Percentiles rank a stretch among this genome's conserved stretches.
Conservation (phyloP, 2,113 vertebrate species). For the Myotis yumanensis region DNA sequence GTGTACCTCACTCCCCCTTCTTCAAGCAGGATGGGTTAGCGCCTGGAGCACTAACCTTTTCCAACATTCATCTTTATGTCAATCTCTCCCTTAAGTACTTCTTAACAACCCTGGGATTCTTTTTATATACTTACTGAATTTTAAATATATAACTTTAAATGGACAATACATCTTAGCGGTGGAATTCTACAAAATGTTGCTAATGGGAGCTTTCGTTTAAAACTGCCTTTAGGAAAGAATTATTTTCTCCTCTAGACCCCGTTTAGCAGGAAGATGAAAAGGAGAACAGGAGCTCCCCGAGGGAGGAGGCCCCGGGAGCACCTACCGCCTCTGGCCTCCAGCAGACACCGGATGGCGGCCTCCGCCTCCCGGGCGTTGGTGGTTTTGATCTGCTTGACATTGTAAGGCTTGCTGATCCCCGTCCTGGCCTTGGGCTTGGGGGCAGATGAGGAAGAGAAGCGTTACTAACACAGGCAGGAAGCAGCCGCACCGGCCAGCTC, state of each 20-base stretch:
- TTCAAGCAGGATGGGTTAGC: not conserved
- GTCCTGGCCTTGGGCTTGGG: conserved; percentile 86
- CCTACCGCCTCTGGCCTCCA: conserved; percentile 85
- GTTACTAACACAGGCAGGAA: accelerated
- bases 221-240: not conserved
- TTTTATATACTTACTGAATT: not conserved
- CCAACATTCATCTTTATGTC: not conserved
- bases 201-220: not conserved
- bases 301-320: not conserved
- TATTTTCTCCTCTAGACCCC: not conserved
- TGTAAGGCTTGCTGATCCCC: conserved; percentile 89
- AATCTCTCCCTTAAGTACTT: not conserved
- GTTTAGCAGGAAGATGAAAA: not conserved
- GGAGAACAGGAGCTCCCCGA: accelerated
- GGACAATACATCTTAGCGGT: not conserved
- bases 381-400: conserved; percentile 89
- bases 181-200: not conserved
- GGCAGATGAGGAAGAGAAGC: not conserved
- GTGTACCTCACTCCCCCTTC: not conserved
- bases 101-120: not conserved
- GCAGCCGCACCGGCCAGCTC: accelerated
- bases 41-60: too few species aligned
- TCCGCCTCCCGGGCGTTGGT: conserved; percentile 87
- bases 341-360: conserved; percentile 86
- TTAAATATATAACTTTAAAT: not conserved